Evolutionary conservation across 1,140 invertebrate species (phyloP).

Genomic region (Megalopta genalis): DNA sequence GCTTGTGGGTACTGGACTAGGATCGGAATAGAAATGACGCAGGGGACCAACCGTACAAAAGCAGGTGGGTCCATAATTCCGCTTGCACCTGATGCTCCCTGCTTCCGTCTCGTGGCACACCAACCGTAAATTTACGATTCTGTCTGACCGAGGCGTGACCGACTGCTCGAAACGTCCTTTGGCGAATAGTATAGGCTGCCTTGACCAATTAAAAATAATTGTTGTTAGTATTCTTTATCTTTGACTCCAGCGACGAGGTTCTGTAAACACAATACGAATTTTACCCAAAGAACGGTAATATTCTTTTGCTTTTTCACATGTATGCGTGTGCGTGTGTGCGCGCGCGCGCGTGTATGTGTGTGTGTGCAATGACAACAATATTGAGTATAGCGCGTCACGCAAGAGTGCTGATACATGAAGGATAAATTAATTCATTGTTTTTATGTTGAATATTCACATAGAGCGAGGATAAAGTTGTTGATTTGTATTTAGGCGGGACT

Average conservation of each 20-base stretch:
- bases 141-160: conserved; percentile 56
- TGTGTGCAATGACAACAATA: not conserved
- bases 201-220: conserved; percentile 48
- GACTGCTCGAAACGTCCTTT: conserved; percentile 36
- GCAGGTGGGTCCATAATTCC: conserved; percentile 68
- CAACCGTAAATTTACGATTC: conserved; percentile 72
- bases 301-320: not conserved
- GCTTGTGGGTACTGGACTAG: not conserved
- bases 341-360: no score
- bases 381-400: not conserved
- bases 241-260: not conserved
- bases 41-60: conserved; percentile 32
- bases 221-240: conserved; percentile 24
- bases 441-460: no score
- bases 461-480: no score
- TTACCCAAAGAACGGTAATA: no score
- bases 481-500: no score
- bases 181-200: conserved; percentile 25
- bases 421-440: no score
- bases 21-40: conserved; percentile 16
- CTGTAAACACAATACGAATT: no score
- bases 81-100: conserved; percentile 68
- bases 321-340: no score
- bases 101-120: conserved; percentile 69
- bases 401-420: no score